A percentile compares a stretch with the other conserved stretches of the same genome.
Evolutionary conservation across 2,797 vertebrate species (phyloP).

Genomic region (Lacerta viridis): DNA sequence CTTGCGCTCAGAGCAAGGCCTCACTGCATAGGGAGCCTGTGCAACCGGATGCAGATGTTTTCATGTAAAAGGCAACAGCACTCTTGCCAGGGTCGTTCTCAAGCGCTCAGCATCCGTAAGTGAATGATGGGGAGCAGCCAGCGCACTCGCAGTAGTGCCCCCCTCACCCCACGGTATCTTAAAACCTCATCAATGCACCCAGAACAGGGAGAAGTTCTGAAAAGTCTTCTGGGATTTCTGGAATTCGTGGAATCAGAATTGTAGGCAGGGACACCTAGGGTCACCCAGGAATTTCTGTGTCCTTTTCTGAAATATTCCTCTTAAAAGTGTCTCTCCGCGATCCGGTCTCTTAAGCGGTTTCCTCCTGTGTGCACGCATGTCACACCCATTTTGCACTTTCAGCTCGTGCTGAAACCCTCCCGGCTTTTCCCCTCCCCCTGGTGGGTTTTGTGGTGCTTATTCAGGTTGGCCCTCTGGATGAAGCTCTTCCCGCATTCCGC

Average conservation of each 20-base stretch:
- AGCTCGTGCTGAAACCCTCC: neutral
- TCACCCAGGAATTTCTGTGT: neutral
- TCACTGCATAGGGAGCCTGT: too few relatives aligned
- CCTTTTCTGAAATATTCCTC: neutral
- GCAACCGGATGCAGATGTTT: too few relatives aligned
- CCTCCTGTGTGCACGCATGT: neutral
- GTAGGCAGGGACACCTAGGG: neutral
- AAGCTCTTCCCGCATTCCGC: conserved; percentile 13
- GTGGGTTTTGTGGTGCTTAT: conserved; percentile 17
- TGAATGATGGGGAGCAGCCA: neutral
- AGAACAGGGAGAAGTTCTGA: neutral
- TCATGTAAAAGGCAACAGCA: too few relatives aligned
- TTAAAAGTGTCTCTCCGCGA: neutral
- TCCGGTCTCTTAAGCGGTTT: neutral
- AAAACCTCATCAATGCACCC: neutral
- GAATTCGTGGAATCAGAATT: too few relatives aligned
- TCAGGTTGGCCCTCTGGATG: neutral
- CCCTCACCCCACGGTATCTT: too few relatives aligned
- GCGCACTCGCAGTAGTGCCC: neutral
- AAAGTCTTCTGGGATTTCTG: too few relatives aligned
- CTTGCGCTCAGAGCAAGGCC: too few relatives aligned
- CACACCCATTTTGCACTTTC: neutral
- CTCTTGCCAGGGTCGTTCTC: neutral
- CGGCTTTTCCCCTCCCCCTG: neutral
- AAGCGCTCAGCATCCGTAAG: neutral